Evolutionary conservation across 2,797 vertebrate species (phyloP).

Genomic region (Glossophaga mutica): DNA sequence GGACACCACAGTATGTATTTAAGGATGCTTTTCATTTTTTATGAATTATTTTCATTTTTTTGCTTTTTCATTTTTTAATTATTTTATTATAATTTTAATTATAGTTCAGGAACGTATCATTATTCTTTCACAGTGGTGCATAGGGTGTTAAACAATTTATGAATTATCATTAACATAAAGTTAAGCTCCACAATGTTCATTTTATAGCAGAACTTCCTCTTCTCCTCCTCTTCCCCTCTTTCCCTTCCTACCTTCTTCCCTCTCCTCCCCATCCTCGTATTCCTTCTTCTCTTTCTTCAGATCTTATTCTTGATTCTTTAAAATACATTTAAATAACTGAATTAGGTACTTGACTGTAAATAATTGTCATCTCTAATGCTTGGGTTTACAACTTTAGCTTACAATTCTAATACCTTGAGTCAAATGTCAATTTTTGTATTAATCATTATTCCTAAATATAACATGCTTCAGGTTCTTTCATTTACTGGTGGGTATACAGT

Average conservation of each 20-base stretch:
- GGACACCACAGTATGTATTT: neutral
- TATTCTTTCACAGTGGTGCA: neutral
- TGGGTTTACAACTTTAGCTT: neutral
- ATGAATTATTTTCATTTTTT: no score
- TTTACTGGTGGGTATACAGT: neutral
- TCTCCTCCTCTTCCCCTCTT: no score
- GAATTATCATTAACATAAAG: neutral
- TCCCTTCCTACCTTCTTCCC: neutral
- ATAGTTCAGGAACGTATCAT: neutral
- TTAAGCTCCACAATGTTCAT: neutral
- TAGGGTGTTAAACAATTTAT: neutral
- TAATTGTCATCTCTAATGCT: neutral
- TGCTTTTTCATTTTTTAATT: no score
- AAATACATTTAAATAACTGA: neutral
- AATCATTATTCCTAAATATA: neutral
- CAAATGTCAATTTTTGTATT: neutral
- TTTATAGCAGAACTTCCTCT: neutral
- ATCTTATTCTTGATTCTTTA: slow-evolving; percentile 28
- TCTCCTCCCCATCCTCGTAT: no score
- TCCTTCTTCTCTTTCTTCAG: neutral
- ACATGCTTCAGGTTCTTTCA: fast-evolving
- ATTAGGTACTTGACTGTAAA: neutral
- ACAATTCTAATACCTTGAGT: neutral
- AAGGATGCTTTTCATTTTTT: neutral
- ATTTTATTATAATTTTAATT: neutral